These are phyloP conservation scores for Eurytoma adleriae DNA, from an alignment of 2,888 invertebrate genomes.

Conservation along the genomic window DNA sequence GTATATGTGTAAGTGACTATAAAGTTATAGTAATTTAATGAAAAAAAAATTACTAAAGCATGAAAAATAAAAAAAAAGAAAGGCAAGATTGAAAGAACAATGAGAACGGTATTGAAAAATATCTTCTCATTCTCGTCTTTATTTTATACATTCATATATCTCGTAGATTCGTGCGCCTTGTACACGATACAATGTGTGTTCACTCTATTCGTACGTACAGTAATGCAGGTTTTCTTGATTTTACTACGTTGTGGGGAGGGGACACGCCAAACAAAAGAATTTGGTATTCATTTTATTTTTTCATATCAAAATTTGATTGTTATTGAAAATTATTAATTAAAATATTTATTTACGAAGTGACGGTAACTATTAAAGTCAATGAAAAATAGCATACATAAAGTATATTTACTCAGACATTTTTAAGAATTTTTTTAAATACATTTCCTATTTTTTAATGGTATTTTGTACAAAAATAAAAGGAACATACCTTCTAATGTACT, in stretches of 20 bases:
- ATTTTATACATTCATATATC: slow-evolving; percentile 42
- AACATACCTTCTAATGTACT: slow-evolving; percentile 41
- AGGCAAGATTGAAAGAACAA: slow-evolving; percentile 12
- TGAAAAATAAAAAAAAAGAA: slow-evolving; percentile 13
- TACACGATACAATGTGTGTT: slow-evolving; percentile 50
- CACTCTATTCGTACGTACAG: slow-evolving; percentile 31
- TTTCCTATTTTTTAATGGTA: slow-evolving; percentile 48
- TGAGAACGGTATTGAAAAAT: slow-evolving; percentile 29
- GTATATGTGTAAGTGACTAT: slow-evolving; percentile 39
- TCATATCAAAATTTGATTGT: slow-evolving; percentile 17
- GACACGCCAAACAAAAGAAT: no score
- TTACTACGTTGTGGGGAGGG: background rate
- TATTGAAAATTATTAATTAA: background rate
- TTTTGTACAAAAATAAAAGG: slow-evolving; percentile 47
- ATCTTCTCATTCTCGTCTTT: slow-evolving; percentile 46
- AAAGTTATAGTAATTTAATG: slow-evolving; percentile 34
- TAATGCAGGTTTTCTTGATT: slow-evolving; percentile 29
- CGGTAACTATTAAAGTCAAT: slow-evolving; percentile 47
- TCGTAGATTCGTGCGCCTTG: slow-evolving; percentile 42
- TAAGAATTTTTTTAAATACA: slow-evolving; percentile 32
- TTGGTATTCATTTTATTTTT: background rate
- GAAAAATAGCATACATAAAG: slow-evolving; percentile 37
- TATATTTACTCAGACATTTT: slow-evolving; percentile 34
- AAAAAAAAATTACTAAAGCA: slow-evolving; percentile 28
- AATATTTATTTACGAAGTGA: slow-evolving; percentile 21